phyloP scores from a whole-genome alignment of 2,113 vertebrate genomes.

The Parotia lawesii region DNA sequence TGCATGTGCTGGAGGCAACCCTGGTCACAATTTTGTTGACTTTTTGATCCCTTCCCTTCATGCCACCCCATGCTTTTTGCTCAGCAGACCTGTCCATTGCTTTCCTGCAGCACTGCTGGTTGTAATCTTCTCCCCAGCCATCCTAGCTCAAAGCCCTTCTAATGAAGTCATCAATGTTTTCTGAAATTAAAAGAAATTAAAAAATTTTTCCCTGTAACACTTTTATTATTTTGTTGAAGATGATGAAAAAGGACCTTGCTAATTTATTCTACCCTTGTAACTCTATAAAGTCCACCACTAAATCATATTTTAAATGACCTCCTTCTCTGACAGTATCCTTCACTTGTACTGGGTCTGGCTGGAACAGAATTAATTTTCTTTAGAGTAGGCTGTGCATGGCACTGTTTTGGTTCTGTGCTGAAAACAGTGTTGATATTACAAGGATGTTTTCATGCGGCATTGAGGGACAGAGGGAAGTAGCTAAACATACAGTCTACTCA shows the following conservation, averaged over 20 bases:
- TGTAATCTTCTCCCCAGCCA: neutral
- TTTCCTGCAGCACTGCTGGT: neutral
- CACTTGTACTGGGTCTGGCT: neutral
- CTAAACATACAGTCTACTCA: neutral
- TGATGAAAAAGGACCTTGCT: neutral
- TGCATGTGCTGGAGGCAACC: neutral
- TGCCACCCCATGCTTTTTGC: neutral
- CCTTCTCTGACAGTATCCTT: neutral
- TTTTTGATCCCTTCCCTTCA: neutral
- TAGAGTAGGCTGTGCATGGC: neutral
- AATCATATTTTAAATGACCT: neutral
- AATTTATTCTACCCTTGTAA: neutral
- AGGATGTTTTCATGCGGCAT: neutral
- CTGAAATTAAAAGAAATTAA: neutral
- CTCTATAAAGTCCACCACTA: neutral
- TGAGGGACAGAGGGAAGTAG: neutral
- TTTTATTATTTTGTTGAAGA: neutral
- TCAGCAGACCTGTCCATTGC: fast-evolving
- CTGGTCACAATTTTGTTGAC: neutral
- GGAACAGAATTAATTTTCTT: neutral
- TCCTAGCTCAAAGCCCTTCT: neutral
- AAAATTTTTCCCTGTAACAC: neutral
- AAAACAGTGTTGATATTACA: neutral
- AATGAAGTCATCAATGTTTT: neutral
- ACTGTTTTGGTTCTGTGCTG: neutral